phyloP scores from a whole-genome alignment of 2,797 vertebrate species.

The Microctenopoma steveboyesi region DNA sequence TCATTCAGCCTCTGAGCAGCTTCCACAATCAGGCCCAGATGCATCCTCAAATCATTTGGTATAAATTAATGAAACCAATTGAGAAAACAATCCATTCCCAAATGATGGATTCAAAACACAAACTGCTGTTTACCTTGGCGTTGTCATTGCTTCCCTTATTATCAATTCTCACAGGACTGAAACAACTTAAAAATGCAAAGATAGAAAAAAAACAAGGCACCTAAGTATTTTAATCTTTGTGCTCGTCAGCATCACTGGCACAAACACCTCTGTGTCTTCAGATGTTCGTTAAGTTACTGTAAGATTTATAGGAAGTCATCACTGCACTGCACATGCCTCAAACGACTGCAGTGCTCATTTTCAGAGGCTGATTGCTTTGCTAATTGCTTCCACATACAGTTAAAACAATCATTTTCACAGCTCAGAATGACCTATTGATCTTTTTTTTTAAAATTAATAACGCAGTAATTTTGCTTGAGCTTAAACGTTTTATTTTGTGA shows the following conservation, averaged over 20 bases:
- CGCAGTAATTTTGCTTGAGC: not conserved
- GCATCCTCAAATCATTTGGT: slow-evolving; percentile 76
- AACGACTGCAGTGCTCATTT: slow-evolving; percentile 10
- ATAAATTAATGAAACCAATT: slow-evolving; percentile 78
- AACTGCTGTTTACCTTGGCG: slow-evolving; percentile 69
- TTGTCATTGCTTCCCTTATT: slow-evolving; percentile 64
- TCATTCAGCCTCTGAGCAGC: slow-evolving; percentile 70
- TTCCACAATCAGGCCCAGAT: slow-evolving; percentile 74
- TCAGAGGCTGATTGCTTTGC: slow-evolving; percentile 16
- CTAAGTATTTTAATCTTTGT: slow-evolving; percentile 30
- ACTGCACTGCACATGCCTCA: slow-evolving; percentile 11
- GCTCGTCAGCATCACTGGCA: slow-evolving; percentile 24
- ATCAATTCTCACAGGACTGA: slow-evolving; percentile 61
- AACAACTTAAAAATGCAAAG: slow-evolving; percentile 60
- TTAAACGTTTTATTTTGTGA: not conserved
- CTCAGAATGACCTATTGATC: not conserved
- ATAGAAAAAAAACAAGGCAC: slow-evolving; percentile 38
- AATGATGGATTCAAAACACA: slow-evolving; percentile 76
- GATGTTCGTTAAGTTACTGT: slow-evolving; percentile 17
- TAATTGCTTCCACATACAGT: slow-evolving; percentile 3
- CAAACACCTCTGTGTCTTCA: slow-evolving; percentile 18
- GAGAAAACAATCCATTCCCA: slow-evolving; percentile 77
- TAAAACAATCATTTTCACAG: slow-evolving; percentile 14
- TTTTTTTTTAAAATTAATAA: not conserved
- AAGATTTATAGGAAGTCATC: slow-evolving; percentile 20